Percentiles rank a stretch among this genome's conserved stretches.
Evolutionary conservation across 1,140 invertebrate species (phyloP).

Genomic region (Pseudomyrmex gracilis): DNA sequence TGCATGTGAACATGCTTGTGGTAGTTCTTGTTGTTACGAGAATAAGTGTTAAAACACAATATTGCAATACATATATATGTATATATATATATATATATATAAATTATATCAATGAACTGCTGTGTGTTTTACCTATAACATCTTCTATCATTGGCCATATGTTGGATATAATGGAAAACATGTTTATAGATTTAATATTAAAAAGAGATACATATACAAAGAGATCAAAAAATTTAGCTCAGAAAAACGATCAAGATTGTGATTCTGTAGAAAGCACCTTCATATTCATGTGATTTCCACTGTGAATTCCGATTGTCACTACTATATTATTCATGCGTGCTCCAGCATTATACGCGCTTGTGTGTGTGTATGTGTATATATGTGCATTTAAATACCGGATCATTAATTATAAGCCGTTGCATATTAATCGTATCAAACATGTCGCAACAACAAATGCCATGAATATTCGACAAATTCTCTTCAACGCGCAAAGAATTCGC

Average conservation of each 20-base stretch:
- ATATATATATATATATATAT: no score
- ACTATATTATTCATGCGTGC: background rate
- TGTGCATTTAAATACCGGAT: no score
- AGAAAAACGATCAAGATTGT: background rate
- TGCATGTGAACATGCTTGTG: constrained; percentile 21
- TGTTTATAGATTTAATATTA: constrained; percentile 61
- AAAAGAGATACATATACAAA: constrained; percentile 2
- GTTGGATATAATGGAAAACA: constrained; percentile 72
- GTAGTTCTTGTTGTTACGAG: constrained; percentile 1
- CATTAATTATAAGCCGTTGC: no score
- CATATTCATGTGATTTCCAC: constrained; percentile 20
- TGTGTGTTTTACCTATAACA: constrained; percentile 73
- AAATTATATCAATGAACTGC: background rate
- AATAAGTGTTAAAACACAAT: constrained; percentile 38
- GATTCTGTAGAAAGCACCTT: background rate
- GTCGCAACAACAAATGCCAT: no score
- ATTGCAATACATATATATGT: background rate
- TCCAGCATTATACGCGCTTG: background rate
- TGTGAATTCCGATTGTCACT: background rate
- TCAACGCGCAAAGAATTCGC: no score
- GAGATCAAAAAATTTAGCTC: constrained; percentile 4
- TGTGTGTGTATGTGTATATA: no score
- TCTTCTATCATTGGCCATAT: constrained; percentile 67
- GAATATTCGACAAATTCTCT: no score
- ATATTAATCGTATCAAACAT: no score